phyloP scores from a whole-genome alignment of 2,888 invertebrate genomes.

The Ormia ochracea region DNA sequence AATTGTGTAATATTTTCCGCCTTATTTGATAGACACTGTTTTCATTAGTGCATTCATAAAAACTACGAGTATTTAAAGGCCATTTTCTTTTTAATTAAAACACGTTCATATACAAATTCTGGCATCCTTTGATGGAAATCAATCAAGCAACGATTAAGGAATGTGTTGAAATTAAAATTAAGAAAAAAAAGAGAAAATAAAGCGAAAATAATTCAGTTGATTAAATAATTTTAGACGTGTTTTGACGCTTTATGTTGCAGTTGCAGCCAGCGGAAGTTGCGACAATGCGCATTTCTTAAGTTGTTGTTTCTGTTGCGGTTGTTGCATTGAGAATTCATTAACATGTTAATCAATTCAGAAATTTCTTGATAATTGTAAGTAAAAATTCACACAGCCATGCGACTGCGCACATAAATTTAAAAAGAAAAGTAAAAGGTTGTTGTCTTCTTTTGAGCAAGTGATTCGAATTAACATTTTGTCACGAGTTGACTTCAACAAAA shows the following conservation, averaged over 20 bases:
- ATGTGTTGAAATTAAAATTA: constrained; percentile 13
- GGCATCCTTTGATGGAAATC: constrained; percentile 16
- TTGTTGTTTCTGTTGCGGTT: too few relatives aligned
- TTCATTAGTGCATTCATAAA: background rate
- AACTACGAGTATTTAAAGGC: background rate
- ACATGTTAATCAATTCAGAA: background rate
- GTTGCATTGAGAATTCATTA: constrained; percentile 33
- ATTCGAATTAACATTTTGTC: constrained; percentile 20
- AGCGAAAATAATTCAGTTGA: background rate
- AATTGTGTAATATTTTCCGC: too few relatives aligned
- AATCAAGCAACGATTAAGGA: background rate
- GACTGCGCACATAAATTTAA: too few relatives aligned
- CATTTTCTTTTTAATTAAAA: constrained; percentile 30
- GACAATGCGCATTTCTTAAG: too few relatives aligned
- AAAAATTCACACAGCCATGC: background rate
- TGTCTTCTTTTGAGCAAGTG: background rate
- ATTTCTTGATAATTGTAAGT: constrained; percentile 6
- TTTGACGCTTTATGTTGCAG: constrained; percentile 44
- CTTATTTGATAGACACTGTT: background rate
- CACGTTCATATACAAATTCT: constrained; percentile 22
- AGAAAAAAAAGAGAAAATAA: background rate
- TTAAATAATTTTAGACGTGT: constrained; percentile 34
- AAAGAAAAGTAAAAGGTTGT: constrained; percentile 28
- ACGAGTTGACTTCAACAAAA: constrained; percentile 21
- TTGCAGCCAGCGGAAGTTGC: constrained; percentile 41